Conservation (phyloP, 2,113 vertebrate species). For the Chascanopsetta lugubris region DNA sequence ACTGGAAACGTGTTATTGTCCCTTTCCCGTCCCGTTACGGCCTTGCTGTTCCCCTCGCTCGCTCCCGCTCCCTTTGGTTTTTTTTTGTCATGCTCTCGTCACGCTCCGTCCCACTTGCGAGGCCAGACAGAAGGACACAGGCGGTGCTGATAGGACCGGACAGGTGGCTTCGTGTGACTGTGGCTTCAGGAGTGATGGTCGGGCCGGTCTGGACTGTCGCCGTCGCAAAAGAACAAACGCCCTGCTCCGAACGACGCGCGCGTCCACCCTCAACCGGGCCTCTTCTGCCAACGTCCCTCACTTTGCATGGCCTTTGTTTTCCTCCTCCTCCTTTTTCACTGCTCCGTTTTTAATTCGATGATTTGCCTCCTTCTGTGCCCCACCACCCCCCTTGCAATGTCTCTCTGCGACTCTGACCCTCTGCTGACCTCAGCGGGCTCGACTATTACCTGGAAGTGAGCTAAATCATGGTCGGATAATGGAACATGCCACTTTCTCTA, state of each 20-base stretch:
- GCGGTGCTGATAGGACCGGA: slow-evolving; percentile 64
- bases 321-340: slow-evolving; percentile 37
- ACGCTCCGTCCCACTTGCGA: slow-evolving; percentile 55
- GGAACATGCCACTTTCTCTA: slow-evolving; percentile 70
- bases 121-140: slow-evolving; percentile 55
- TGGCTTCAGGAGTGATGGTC: slow-evolving; percentile 56
- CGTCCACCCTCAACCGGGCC: slow-evolving; percentile 27
- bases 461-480: slow-evolving; percentile 79
- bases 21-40: slow-evolving; percentile 40
- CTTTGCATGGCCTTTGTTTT: slow-evolving; percentile 40
- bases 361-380: slow-evolving; percentile 38
- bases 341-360: slow-evolving; percentile 44
- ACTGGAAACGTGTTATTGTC: slow-evolving; percentile 44
- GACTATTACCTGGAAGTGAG: slow-evolving; percentile 71
- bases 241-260: slow-evolving; percentile 28
- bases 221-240: slow-evolving; percentile 61
- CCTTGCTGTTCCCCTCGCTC: slow-evolving; percentile 18
- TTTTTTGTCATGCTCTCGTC: slow-evolving; percentile 61
- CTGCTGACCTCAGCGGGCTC: slow-evolving; percentile 66
- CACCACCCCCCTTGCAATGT: slow-evolving; percentile 27
- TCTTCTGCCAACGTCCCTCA: slow-evolving; percentile 46
- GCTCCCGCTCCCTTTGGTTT: slow-evolving; percentile 20
- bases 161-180: slow-evolving; percentile 57
- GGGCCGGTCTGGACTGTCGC: slow-evolving; percentile 50
- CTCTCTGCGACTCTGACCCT: slow-evolving; percentile 53